Percentiles rank a stretch among this genome's conserved stretches.
Evolutionary conservation across 2,888 invertebrate genomes (phyloP).

Genomic region (Drosophila flavopinicola): DNA sequence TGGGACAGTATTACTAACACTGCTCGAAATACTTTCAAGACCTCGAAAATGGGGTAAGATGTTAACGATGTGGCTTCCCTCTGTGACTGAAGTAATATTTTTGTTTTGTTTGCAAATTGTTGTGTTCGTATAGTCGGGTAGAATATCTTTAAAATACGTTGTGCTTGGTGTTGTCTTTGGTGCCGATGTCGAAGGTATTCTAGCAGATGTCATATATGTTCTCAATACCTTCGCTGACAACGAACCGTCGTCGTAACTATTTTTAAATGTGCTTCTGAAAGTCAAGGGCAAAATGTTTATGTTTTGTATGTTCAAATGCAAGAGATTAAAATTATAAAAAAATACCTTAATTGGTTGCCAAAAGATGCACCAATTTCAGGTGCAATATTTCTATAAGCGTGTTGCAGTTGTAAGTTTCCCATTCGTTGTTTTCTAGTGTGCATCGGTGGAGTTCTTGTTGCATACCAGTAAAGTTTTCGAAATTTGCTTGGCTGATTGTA

Average conservation of each 20-base stretch:
- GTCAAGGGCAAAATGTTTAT: background rate
- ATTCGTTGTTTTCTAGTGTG: slow-evolving; percentile 1
- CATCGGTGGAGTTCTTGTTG: background rate
- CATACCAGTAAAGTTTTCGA: slow-evolving; percentile 5
- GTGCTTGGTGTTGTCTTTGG: slow-evolving; percentile 9
- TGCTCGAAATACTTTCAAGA: slow-evolving; percentile 13
- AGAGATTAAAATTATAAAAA: background rate
- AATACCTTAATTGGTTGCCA: slow-evolving; percentile 6
- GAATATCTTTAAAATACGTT: slow-evolving; percentile 7
- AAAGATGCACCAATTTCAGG: background rate
- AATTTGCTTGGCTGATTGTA: slow-evolving; percentile 7
- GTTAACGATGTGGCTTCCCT: background rate
- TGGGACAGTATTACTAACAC: slow-evolving; percentile 5
- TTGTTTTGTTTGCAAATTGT: slow-evolving; percentile 21
- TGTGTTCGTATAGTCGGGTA: slow-evolving; percentile 8
- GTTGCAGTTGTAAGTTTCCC: background rate
- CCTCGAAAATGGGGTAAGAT: slow-evolving; percentile 6
- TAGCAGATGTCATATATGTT: slow-evolving; percentile 11
- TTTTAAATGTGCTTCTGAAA: slow-evolving; percentile 23
- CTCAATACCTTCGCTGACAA: slow-evolving; percentile 19
- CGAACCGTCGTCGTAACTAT: slow-evolving; percentile 13
- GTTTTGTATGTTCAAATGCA: background rate
- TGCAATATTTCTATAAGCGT: slow-evolving; percentile 6
- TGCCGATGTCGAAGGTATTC: slow-evolving; percentile 10
- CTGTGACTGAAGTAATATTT: slow-evolving; percentile 1